A percentile compares a stretch with the other conserved stretches of the same genome.
phyloP scores from a whole-genome alignment of 1,140 invertebrate genomes.

The Ruditapes philippinarum region DNA sequence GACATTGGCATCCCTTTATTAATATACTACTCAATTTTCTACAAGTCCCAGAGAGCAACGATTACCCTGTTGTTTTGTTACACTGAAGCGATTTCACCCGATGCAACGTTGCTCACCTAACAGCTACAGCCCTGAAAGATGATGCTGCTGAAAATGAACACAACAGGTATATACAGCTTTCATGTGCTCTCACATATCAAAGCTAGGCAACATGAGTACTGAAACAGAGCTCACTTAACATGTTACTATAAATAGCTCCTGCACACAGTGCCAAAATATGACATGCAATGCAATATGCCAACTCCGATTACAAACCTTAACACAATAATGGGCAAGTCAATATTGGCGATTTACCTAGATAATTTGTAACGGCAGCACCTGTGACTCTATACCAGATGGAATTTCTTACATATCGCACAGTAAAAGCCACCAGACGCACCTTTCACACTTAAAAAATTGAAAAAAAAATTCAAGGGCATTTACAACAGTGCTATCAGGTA shows the following conservation, averaged over 20 bases:
- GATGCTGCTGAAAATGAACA: not conserved
- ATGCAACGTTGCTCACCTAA: not conserved
- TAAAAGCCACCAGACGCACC: too few species aligned
- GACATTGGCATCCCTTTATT: too few species aligned
- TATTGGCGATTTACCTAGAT: not conserved
- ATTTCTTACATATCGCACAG: too few species aligned
- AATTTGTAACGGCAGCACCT: not conserved
- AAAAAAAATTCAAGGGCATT: too few species aligned
- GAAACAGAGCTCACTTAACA: constrained; percentile 37
- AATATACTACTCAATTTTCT: too few species aligned
- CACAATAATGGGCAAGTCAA: not conserved
- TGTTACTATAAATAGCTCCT: constrained; percentile 54
- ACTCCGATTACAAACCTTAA: constrained; percentile 1
- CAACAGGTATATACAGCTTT: constrained; percentile 9
- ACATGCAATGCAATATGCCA: constrained; percentile 33
- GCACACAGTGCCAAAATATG: constrained; percentile 26
- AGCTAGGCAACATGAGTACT: not conserved
- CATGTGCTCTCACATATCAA: not conserved
- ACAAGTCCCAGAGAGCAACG: too few species aligned
- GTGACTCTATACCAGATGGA: not conserved
- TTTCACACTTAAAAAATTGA: too few species aligned
- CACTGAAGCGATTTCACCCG: too few species aligned
- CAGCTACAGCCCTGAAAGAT: not conserved
- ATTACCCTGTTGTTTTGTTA: too few species aligned
- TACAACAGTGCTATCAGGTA: too few species aligned